These are phyloP conservation scores for Serrognathus titanus DNA, from an alignment of 2,888 invertebrate species.

Conservation along the genomic window DNA sequence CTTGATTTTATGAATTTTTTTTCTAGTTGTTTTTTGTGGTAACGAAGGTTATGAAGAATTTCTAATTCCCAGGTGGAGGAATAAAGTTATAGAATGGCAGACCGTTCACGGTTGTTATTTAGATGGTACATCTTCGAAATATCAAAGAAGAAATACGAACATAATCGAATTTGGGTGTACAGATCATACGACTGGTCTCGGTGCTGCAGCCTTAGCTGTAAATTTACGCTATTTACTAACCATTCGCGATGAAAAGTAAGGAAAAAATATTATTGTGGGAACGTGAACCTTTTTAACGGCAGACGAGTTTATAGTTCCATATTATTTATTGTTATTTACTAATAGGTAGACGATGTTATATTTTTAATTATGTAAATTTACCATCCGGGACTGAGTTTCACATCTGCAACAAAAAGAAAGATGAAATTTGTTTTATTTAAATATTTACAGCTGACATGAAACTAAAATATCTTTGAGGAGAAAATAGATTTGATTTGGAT, in stretches of 20 bases:
- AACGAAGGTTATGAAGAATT: constrained; percentile 51
- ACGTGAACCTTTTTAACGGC: too few relatives aligned
- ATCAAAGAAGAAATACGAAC: constrained; percentile 31
- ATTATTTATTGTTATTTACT: too few relatives aligned
- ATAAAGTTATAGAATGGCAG: constrained; percentile 45
- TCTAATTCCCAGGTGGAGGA: constrained; percentile 39
- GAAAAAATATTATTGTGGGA: too few relatives aligned
- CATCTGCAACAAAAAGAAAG: too few relatives aligned
- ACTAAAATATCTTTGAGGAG: too few relatives aligned
- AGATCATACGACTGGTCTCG: constrained; percentile 49
- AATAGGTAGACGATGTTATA: too few relatives aligned
- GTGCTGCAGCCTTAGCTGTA: constrained; percentile 43
- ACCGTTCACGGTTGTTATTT: constrained; percentile 44
- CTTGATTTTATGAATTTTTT: not conserved
- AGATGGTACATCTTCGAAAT: constrained; percentile 15
- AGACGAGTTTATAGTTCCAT: too few relatives aligned
- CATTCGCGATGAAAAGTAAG: not conserved
- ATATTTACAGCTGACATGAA: too few relatives aligned
- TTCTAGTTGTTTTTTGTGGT: constrained; percentile 50
- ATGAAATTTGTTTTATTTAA: too few relatives aligned
- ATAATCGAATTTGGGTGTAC: constrained; percentile 45
- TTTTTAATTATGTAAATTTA: too few relatives aligned
- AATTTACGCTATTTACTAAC: constrained; percentile 23
- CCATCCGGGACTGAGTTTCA: too few relatives aligned
- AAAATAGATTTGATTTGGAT: too few relatives aligned